Conservation (phyloP, 2,888 invertebrate genomes). For the Leuctra nigra region DNA sequence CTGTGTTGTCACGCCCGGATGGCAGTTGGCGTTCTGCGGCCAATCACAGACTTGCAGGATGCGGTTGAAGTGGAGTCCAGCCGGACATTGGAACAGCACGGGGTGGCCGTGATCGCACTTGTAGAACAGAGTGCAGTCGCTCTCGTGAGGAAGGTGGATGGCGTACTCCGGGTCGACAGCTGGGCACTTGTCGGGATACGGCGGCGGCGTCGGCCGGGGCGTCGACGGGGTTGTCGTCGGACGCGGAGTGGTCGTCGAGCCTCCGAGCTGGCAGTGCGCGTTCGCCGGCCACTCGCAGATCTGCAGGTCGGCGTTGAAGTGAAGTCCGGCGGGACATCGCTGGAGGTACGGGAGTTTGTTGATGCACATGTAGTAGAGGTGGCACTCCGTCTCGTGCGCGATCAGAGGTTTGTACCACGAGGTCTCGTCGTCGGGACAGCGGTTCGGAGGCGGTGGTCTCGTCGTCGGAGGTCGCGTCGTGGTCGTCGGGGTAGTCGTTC, state of each 20-base stretch:
- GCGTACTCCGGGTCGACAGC: not conserved
- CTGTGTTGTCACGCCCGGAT: not conserved
- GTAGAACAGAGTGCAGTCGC: not conserved
- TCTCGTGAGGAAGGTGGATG: not conserved
- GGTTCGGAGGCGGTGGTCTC: not conserved
- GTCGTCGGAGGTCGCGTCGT: not conserved
- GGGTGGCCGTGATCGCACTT: not conserved
- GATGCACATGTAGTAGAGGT: not conserved
- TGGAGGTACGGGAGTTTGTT: not conserved
- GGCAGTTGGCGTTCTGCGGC: not conserved
- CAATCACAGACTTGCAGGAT: not conserved
- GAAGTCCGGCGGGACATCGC: not conserved
- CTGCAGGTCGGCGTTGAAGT: not conserved
- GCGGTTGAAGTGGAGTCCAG: not conserved
- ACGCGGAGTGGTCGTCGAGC: not conserved
- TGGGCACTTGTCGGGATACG: not conserved
- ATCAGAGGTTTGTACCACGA: too few relatives aligned
- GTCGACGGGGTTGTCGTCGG: too few relatives aligned
- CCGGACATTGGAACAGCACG: not conserved
- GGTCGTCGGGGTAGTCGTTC: not conserved
- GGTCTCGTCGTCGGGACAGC: too few relatives aligned
- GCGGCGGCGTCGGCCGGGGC: not conserved
- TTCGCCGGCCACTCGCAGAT: not conserved
- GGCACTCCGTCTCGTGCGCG: not conserved
- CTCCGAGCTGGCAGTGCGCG: not conserved